A percentile compares a stretch with the other conserved stretches of the same genome.
Conservation (phyloP, 2,888 invertebrate genomes). For the Melieria omissa region DNA sequence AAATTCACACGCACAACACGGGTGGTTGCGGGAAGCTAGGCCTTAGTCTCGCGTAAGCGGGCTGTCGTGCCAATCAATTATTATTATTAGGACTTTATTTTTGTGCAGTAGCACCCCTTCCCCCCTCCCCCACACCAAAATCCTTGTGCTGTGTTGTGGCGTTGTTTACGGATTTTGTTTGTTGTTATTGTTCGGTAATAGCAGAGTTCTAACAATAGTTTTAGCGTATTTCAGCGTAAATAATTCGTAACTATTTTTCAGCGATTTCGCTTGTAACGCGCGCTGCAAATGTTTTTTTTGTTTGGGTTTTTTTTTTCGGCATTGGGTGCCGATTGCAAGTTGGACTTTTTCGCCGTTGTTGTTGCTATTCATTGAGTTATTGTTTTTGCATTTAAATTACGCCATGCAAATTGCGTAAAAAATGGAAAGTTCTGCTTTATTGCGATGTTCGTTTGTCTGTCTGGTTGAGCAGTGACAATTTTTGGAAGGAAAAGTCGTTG, state of each 20-base stretch:
- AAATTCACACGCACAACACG: no score
- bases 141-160: background rate
- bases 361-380: no score
- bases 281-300: background rate
- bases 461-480: no score
- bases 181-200: background rate
- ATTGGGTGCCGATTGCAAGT: background rate
- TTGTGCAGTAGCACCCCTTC: background rate
- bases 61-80: no score
- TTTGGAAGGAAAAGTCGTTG: no score
- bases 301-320: background rate
- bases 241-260: background rate
- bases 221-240: background rate
- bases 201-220: background rate
- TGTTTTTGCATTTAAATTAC: no score
- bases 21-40: no score
- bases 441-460: no score
- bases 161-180: conserved; percentile 1
- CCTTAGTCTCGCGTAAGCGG: no score
- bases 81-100: background rate
- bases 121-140: background rate
- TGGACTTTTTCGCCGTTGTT: no score
- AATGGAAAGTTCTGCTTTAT: no score
- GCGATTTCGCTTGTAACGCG: background rate
- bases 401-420: no score